A percentile compares a stretch with the other conserved stretches of the same genome.
These are phyloP conservation scores for Mycalesis mineus DNA, from an alignment of 2,888 invertebrate genomes.

Conservation along the genomic window DNA sequence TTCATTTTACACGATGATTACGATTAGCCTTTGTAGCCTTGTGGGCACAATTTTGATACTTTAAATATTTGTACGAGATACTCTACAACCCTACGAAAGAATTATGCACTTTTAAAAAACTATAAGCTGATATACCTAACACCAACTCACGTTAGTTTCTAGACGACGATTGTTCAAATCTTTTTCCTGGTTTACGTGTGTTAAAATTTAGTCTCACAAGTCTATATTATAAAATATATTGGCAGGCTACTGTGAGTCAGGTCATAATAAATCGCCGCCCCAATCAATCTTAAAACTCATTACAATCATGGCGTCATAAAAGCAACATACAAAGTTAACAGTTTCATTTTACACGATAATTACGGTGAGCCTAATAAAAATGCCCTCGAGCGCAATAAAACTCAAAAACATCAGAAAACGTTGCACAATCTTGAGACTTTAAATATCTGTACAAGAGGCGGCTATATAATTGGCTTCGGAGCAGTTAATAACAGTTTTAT, in stretches of 20 bases:
- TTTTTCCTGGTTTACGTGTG: no score
- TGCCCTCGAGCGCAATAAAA: slow-evolving; percentile 3
- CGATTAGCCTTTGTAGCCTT: neutral
- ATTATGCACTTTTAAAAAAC: no score
- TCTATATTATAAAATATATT: no score
- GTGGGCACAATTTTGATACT: no score
- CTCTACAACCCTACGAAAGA: no score
- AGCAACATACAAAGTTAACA: neutral
- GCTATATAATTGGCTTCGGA: slow-evolving; percentile 31
- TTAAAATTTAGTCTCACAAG: no score
- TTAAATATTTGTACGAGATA: no score
- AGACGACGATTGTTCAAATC: no score
- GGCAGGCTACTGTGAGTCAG: no score
- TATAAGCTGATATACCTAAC: no score
- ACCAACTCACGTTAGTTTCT: no score
- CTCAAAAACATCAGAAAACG: slow-evolving; percentile 12
- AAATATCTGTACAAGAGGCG: slow-evolving; percentile 8
- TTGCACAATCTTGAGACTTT: slow-evolving; percentile 15
- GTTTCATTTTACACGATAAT: slow-evolving; percentile 1
- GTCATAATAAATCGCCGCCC: neutral
- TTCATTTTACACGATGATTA: neutral
- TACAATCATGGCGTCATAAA: slow-evolving; percentile 6
- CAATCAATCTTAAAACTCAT: neutral
- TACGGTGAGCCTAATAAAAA: slow-evolving; percentile 5
- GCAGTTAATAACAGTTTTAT: slow-evolving; percentile 47